Conservation (phyloP, 2,888 invertebrate species). For the Pandemis cinnamomeana region DNA sequence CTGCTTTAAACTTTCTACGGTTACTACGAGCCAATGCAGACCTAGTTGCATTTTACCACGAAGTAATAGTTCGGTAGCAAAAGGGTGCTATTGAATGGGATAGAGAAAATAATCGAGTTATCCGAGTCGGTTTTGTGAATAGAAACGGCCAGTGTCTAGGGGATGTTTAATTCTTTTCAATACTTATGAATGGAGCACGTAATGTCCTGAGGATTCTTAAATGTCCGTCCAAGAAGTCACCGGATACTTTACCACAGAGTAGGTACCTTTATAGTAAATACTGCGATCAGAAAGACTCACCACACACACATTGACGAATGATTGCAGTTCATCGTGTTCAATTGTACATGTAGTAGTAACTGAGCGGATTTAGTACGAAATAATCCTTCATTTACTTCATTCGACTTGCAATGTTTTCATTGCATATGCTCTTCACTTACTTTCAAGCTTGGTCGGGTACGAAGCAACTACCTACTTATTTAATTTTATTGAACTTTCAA, state of each 20-base stretch:
- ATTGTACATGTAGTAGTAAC: no score
- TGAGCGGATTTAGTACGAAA: no score
- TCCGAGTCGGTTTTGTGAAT: slow-evolving; percentile 24
- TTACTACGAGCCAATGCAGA: slow-evolving; percentile 29
- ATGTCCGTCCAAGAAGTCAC: slow-evolving; percentile 11
- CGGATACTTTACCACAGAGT: neutral
- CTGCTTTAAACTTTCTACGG: slow-evolving; percentile 30
- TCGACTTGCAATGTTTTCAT: no score
- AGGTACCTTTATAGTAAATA: neutral
- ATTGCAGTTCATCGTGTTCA: no score
- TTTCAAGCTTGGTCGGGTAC: slow-evolving; percentile 16
- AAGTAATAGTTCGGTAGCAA: slow-evolving; percentile 7
- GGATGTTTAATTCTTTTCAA: slow-evolving; percentile 6
- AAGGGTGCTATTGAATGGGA: slow-evolving; percentile 22
- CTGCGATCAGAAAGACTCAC: neutral
- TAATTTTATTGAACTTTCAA: slow-evolving; percentile 38
- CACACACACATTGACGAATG: no score
- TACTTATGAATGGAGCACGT: slow-evolving; percentile 19
- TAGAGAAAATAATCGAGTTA: slow-evolving; percentile 21
- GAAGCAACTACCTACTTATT: neutral
- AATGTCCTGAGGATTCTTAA: slow-evolving; percentile 3
- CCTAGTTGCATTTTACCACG: slow-evolving; percentile 20
- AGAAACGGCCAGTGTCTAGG: slow-evolving; percentile 14
- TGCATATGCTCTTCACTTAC: neutral
- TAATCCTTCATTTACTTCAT: no score